A percentile compares a stretch with the other conserved stretches of the same genome.
Evolutionary conservation across 2,113 vertebrate genomes (phyloP).

Genomic region (Chaetorhynchus papuensis): DNA sequence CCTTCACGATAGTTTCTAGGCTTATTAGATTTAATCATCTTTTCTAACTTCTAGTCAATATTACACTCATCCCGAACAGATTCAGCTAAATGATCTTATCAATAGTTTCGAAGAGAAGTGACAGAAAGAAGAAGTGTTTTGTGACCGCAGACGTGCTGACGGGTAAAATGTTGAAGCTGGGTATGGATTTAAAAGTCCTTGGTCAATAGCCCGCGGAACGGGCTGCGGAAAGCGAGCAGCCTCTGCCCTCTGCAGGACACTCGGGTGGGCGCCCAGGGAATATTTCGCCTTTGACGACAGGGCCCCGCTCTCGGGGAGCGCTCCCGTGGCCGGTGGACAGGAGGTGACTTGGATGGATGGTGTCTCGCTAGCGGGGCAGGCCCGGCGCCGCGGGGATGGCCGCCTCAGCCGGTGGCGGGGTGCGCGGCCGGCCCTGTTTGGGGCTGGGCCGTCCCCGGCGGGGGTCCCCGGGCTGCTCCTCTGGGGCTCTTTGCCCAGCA

Average conservation of each 20-base stretch:
- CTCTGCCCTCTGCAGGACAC: constrained; percentile 83
- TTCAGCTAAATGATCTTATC: constrained; percentile 80
- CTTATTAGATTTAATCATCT: constrained; percentile 76
- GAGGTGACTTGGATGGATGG: neutral
- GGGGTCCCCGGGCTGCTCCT: neutral
- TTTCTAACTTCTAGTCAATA: constrained; percentile 77
- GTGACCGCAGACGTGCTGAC: constrained; percentile 79
- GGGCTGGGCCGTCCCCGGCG: neutral
- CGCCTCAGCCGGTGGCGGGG: neutral
- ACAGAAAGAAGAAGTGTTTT: constrained; percentile 83
- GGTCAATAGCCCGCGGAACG: constrained; percentile 71
- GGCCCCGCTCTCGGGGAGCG: neutral
- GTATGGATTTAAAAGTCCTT: constrained; percentile 71
- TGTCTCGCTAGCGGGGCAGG: neutral
- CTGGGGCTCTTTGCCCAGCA: neutral
- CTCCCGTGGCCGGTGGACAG: neutral
- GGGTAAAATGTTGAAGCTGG: constrained; percentile 74
- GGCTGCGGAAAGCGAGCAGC: constrained; percentile 65
- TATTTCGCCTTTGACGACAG: constrained; percentile 9
- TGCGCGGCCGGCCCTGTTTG: neutral
- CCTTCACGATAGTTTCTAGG: constrained; percentile 50
- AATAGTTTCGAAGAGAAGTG: constrained; percentile 75
- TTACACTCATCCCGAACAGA: constrained; percentile 72
- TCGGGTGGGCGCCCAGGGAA: constrained; percentile 54
- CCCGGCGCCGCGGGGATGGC: neutral